Evolutionary conservation across 2,888 invertebrate species (phyloP).

Genomic region (Masnerella sp.): DNA sequence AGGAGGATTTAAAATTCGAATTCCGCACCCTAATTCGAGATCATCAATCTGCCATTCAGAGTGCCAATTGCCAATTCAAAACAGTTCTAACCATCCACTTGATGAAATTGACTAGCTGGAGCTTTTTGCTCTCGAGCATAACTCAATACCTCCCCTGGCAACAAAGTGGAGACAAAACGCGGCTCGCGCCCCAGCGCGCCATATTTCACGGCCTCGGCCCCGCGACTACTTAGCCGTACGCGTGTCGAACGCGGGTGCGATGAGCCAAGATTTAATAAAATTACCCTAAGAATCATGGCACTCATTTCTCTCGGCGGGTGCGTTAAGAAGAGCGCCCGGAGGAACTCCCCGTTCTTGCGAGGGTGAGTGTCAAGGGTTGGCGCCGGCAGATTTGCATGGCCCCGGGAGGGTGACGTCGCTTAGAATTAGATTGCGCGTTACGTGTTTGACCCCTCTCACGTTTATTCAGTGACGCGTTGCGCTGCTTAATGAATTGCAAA

Average conservation of each 20-base stretch:
- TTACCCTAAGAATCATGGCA: constrained; percentile 57
- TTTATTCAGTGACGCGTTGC: constrained; percentile 50
- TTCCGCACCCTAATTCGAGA: too few species aligned
- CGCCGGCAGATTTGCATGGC: constrained; percentile 59
- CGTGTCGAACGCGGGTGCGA: constrained; percentile 34
- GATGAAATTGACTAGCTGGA: constrained; percentile 24
- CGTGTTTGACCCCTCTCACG: constrained; percentile 50
- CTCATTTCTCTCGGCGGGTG: constrained; percentile 52
- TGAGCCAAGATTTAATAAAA: constrained; percentile 55
- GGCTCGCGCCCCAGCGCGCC: background rate
- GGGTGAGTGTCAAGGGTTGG: constrained; percentile 57
- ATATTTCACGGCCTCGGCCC: constrained; percentile 20
- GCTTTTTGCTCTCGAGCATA: constrained; percentile 15
- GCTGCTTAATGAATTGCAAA: constrained; percentile 59
- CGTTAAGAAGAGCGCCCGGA: constrained; percentile 33
- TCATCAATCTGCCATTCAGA: background rate
- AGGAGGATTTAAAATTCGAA: too few species aligned
- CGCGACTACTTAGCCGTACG: constrained; percentile 36
- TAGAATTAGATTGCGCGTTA: constrained; percentile 58
- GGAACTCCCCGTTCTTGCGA: constrained; percentile 26
- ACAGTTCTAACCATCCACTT: constrained; percentile 11
- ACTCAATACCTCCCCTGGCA: constrained; percentile 18
- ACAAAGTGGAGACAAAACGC: constrained; percentile 43
- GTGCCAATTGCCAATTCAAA: constrained; percentile 6
- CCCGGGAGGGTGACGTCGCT: constrained; percentile 29